A percentile compares a stretch with the other conserved stretches of the same genome.
These are phyloP conservation scores for Parasteatoda tepidariorum DNA, from an alignment of 1,140 invertebrate genomes.

Conservation along the genomic window DNA sequence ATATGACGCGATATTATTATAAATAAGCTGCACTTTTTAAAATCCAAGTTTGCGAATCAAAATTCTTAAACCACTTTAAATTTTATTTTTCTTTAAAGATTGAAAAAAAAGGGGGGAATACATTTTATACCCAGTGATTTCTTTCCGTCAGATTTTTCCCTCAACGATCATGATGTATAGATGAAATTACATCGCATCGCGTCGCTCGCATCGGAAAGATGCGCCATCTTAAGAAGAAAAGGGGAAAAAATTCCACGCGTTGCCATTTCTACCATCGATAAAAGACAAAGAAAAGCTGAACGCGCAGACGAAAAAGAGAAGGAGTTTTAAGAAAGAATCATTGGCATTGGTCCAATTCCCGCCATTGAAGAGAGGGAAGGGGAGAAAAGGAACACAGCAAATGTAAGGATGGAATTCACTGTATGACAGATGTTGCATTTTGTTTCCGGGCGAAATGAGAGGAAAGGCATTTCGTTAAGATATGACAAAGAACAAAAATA, in stretches of 20 bases:
- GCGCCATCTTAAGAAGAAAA: background rate
- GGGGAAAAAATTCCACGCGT: background rate
- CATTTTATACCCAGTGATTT: slow-evolving; percentile 29
- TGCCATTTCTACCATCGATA: slow-evolving; percentile 22
- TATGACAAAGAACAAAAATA: slow-evolving; percentile 20
- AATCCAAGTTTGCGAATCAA: background rate
- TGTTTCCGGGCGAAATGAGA: slow-evolving; percentile 46
- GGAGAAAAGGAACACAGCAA: background rate
- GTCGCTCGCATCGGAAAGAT: slow-evolving; percentile 9
- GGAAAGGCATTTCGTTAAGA: slow-evolving; percentile 42
- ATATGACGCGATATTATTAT: background rate
- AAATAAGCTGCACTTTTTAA: background rate
- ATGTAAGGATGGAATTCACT: slow-evolving; percentile 26
- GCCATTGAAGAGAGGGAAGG: background rate
- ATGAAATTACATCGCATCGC: slow-evolving; percentile 44
- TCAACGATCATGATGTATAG: slow-evolving; percentile 27
- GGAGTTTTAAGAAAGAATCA: slow-evolving; percentile 43
- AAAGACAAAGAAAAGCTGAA: slow-evolving; percentile 19
- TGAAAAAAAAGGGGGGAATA: background rate
- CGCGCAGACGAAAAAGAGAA: slow-evolving; percentile 29
- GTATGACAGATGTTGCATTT: slow-evolving; percentile 54
- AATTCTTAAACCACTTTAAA: background rate
- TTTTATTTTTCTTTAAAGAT: background rate
- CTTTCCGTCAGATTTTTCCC: slow-evolving; percentile 26
- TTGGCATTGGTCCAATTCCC: slow-evolving; percentile 47